A percentile compares a stretch with the other conserved stretches of the same genome.
Evolutionary conservation across 53 echinoderm and acorn worm genomes (phyloP).

Genomic region (Glandiceps talaboti): DNA sequence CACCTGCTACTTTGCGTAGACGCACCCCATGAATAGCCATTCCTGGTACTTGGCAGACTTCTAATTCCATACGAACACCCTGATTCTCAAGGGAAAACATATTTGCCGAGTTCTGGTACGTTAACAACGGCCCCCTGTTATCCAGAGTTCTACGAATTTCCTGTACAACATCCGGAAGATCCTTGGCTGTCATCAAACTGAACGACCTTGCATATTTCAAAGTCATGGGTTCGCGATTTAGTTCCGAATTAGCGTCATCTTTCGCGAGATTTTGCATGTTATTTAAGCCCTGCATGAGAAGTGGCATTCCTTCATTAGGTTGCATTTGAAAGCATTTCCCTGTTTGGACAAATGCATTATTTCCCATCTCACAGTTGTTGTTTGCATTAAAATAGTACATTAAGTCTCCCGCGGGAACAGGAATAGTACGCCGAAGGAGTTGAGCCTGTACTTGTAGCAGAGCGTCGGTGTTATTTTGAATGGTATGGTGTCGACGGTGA

Average conservation of each 20-base stretch:
- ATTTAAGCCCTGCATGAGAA: neutral
- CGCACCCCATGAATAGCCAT: constrained; percentile 79
- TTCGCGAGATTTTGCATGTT: neutral
- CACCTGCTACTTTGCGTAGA: constrained; percentile 77
- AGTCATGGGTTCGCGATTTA: constrained; percentile 59
- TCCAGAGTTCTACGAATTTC: constrained; percentile 84
- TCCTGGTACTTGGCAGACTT: constrained; percentile 87
- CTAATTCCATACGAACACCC: constrained; percentile 80
- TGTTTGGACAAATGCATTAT: neutral
- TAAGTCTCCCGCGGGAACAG: constrained; percentile 56
- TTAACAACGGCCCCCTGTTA: constrained; percentile 58
- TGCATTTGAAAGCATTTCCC: neutral
- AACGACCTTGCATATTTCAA: constrained; percentile 94
- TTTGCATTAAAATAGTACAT: constrained; percentile 47
- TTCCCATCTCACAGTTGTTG: constrained; percentile 41
- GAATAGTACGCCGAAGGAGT: constrained; percentile 57
- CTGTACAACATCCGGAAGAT: constrained; percentile 59
- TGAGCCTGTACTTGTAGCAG: constrained; percentile 53
- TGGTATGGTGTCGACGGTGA: neutral
- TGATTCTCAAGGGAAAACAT: constrained; percentile 78
- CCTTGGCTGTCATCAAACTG: constrained; percentile 92
- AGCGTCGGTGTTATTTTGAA: neutral
- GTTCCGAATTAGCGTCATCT: constrained; percentile 37
- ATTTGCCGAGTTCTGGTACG: constrained; percentile 70
- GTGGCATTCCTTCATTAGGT: neutral